These are phyloP conservation scores for Ryuthela nishihirai DNA, from an alignment of 2,888 invertebrate species.

Conservation along the genomic window DNA sequence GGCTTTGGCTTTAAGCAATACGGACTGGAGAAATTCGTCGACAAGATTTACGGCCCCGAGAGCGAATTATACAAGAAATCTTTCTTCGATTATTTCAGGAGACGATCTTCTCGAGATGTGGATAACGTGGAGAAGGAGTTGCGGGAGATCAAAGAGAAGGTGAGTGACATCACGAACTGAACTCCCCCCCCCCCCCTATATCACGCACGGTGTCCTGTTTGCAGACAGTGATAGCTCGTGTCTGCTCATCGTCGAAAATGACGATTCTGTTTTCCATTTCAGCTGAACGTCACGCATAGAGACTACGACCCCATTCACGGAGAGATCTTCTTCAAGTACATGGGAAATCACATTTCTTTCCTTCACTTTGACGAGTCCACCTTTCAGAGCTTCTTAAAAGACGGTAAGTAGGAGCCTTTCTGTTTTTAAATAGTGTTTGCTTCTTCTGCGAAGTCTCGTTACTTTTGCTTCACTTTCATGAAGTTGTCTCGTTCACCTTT, in stretches of 20 bases:
- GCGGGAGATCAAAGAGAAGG: slow-evolving; percentile 31
- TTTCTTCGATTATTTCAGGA: slow-evolving; percentile 33
- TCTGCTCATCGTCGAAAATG: too few relatives aligned
- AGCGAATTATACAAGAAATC: slow-evolving; percentile 20
- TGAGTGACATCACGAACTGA: too few relatives aligned
- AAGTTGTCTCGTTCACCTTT: too few relatives aligned
- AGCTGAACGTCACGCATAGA: slow-evolving; percentile 21
- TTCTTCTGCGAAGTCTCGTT: too few relatives aligned
- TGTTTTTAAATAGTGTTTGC: too few relatives aligned
- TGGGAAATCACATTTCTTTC: slow-evolving; percentile 21
- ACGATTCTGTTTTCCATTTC: slow-evolving; percentile 5
- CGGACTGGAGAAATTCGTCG: slow-evolving; percentile 36
- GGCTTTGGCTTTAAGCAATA: slow-evolving; percentile 22
- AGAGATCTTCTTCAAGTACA: slow-evolving; percentile 25
- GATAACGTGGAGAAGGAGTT: slow-evolving; percentile 30
- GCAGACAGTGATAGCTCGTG: too few relatives aligned
- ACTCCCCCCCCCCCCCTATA: too few relatives aligned
- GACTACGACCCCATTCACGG: slow-evolving; percentile 17
- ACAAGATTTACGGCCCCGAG: slow-evolving; percentile 35
- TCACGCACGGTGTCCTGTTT: too few relatives aligned
- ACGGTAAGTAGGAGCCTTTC: too few relatives aligned
- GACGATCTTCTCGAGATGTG: slow-evolving; percentile 10
- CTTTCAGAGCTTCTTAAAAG: slow-evolving; percentile 26
- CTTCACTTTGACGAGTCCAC: slow-evolving; percentile 24
- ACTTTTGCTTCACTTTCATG: too few relatives aligned